Base-by-base conservation (phyloP, 2,113 vertebrate species). In the Promerops cafer region DNA sequence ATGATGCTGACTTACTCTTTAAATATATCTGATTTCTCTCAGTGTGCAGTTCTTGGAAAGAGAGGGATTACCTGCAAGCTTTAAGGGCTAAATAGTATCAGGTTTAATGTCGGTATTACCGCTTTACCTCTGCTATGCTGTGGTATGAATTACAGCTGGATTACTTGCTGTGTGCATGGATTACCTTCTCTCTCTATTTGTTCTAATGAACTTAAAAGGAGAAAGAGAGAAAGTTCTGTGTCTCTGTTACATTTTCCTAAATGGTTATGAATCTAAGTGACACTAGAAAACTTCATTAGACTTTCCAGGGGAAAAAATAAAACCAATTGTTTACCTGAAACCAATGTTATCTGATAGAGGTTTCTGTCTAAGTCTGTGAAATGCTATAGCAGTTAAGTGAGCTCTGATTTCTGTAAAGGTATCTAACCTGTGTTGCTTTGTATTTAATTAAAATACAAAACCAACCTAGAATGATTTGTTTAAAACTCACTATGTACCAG, bases 381-480 rank as follows among this genome's bases (percentile, higher is more conserved):
- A 80, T 69, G 53, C 28, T 42, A 2, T 39, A 63, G 39, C 76
- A 81, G 16, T 83, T 77, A 86, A 94, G 69, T 66, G 86, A 87
- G 33, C 35, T 89, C 49, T 40, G 39, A 78, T 91, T 92, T 90
- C 80, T 89, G 18, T 78, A 44, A 70, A 64, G 28, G 16, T 88
- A 23, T 65, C 78, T 93, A 63, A 63, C 54, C 9, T 19, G 27
- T 59, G 50, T 54, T 88, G 30, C 42, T 70, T 83, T 79, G 11
- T 70, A 23, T 91, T 86, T 79, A 82, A 79, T 71, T 90, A 71
- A 94, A 87, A 79, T 72, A 82, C n/a, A 89, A 85, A 93, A 23
- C 11, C 24, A 27, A 5, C 3, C 2, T 63, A 52, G 52, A 66
- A 59, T 47, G 28, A 54, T 50, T 83, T 63, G 13, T 70, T 81